phyloP scores from a whole-genome alignment of 2,113 vertebrate genomes.

The Cervus canadensis region DNA sequence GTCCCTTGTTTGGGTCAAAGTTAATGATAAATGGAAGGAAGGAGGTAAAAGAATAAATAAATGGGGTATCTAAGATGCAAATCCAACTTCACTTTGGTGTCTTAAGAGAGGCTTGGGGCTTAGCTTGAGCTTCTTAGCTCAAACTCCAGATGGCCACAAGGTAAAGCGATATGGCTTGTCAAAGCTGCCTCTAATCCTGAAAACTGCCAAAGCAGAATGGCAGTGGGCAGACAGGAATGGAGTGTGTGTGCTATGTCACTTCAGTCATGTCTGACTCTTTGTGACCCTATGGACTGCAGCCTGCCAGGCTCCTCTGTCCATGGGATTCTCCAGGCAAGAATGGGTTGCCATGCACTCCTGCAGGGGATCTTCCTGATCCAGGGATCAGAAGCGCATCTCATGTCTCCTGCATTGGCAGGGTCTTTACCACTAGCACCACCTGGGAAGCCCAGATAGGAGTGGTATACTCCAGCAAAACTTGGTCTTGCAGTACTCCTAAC shows the following conservation, averaged over 20 bases:
- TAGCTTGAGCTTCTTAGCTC: background rate
- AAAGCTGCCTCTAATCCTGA: background rate
- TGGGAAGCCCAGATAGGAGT: background rate
- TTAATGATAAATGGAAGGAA: constrained; percentile 23
- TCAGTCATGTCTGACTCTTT: background rate
- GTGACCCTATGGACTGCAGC: background rate
- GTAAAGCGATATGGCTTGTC: background rate
- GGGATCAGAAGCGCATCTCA: background rate
- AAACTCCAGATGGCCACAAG: background rate
- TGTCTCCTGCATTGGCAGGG: background rate
- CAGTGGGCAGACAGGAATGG: background rate
- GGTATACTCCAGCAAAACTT: background rate
- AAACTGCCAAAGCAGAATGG: background rate
- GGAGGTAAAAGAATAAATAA: constrained; percentile 22
- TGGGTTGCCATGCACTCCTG: background rate
- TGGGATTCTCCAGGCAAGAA: background rate
- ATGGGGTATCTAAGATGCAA: background rate
- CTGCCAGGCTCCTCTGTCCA: background rate
- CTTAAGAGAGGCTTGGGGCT: background rate
- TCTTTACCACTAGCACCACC: background rate
- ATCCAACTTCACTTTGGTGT: background rate
- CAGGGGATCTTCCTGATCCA: background rate
- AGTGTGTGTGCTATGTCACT: background rate
- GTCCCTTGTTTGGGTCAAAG: constrained; percentile 20
- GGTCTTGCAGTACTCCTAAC: background rate